Percentiles rank a stretch among this genome's conserved stretches.
Evolutionary conservation across 2,113 vertebrate species (phyloP).

Genomic region (Dasypus novemcinctus): DNA sequence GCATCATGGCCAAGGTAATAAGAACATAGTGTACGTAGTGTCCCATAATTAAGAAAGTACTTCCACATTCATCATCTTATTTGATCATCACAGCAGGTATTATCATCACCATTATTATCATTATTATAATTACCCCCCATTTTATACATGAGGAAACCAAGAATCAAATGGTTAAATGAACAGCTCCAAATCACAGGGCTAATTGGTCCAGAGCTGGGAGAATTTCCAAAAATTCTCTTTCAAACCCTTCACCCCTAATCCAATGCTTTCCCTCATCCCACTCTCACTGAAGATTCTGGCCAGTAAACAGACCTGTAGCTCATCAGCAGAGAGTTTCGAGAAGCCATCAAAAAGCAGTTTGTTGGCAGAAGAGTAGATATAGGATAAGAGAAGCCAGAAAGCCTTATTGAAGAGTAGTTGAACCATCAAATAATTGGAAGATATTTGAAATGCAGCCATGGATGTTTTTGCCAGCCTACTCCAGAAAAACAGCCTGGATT

Average conservation of each 20-base stretch:
- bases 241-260: not conserved
- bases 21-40: not conserved
- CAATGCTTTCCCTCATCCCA: not conserved
- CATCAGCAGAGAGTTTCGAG: not conserved
- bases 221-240: slow-evolving; percentile 2
- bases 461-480: slow-evolving; percentile 24
- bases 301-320: not conserved
- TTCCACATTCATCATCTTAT: not conserved
- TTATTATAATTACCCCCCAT: not conserved
- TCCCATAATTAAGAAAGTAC: not conserved
- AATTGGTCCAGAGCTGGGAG: not conserved
- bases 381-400: not conserved
- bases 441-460: slow-evolving; percentile 36
- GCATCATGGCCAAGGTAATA: not conserved
- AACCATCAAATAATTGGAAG: not conserved
- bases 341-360: not conserved
- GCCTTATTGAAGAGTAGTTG: not conserved
- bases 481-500: not conserved
- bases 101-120: not conserved
- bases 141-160: not conserved
- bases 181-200: not conserved
- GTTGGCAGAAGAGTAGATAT: not conserved
- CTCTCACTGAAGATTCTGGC: not conserved
- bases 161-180: slow-evolving; percentile 21
- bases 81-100: not conserved